Evolutionary conservation across 2,888 invertebrate species (phyloP).

Genomic region (Philonicus albiceps): DNA sequence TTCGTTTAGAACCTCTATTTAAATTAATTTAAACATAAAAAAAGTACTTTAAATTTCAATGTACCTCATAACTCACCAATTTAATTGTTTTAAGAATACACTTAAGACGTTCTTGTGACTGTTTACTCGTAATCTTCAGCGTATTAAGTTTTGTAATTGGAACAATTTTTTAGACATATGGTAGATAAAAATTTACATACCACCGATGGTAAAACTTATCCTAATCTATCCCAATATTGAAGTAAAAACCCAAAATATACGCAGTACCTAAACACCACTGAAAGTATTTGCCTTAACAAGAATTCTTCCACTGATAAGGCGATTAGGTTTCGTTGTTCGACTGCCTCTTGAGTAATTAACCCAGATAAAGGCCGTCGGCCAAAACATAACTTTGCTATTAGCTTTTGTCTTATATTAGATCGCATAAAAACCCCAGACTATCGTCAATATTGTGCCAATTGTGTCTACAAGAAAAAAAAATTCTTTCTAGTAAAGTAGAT

Average conservation of each 20-base stretch:
- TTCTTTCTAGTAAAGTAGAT: not conserved
- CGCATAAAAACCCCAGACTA: not conserved
- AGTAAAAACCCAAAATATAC: not conserved
- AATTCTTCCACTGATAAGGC: not conserved
- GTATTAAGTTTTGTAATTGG: not conserved
- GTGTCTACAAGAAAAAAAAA: not conserved
- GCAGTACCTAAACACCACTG: not conserved
- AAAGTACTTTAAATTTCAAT: no score
- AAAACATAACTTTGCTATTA: not conserved
- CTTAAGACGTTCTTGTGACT: not conserved
- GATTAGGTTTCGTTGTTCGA: not conserved
- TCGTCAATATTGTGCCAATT: not conserved
- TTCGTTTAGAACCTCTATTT: no score
- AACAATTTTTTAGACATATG: not conserved
- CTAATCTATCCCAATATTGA: not conserved
- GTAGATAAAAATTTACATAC: not conserved
- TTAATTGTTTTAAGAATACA: no score
- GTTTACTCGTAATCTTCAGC: not conserved
- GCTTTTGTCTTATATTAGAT: not conserved
- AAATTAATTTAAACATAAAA: no score
- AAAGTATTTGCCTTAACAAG: not conserved
- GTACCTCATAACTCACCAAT: no score
- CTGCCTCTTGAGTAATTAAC: not conserved
- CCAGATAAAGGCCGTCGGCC: not conserved
- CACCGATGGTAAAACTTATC: not conserved